A percentile compares a stretch with the other conserved stretches of the same genome.
phyloP scores from a whole-genome alignment of 2,113 vertebrate genomes.

The Plecotus auritus region DNA sequence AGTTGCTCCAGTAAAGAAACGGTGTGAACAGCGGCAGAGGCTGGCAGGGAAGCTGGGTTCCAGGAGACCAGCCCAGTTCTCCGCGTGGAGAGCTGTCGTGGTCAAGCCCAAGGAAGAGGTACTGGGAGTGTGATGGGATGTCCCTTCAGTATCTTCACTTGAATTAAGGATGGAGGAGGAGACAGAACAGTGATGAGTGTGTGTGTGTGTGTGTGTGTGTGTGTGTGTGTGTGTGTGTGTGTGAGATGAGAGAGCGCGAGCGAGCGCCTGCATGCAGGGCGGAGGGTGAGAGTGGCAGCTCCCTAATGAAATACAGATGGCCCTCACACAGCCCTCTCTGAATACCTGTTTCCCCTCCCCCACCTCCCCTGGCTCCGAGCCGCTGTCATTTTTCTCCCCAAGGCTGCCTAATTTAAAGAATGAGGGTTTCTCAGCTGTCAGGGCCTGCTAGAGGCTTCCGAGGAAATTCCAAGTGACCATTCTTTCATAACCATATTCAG shows the following conservation, averaged over 20 bases:
- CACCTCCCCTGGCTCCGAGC: not conserved
- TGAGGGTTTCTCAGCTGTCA: not conserved
- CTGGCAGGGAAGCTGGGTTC: not conserved
- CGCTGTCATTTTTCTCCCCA: not conserved
- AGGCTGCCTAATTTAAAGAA: not conserved
- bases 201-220: not conserved
- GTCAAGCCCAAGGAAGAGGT: not conserved
- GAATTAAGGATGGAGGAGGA: not conserved
- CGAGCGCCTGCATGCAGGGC: no score
- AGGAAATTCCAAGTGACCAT: not conserved
- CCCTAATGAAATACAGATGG: conserved; percentile 18
- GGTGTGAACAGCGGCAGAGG: not conserved
- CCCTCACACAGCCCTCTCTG: not conserved
- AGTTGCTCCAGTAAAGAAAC: conserved; percentile 7
- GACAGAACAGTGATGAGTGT: not conserved
- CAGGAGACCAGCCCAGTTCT: not conserved
- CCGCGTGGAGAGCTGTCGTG: not conserved
- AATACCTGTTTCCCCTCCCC: not conserved
- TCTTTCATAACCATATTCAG: not conserved
- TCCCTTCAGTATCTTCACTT: not conserved
- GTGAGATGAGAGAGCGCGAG: no score
- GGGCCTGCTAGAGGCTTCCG: not conserved
- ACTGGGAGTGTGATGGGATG: not conserved
- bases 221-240: not conserved
- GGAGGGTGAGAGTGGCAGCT: not conserved